phyloP scores from a whole-genome alignment of 2,888 invertebrate genomes.

The Eilema caniola region DNA sequence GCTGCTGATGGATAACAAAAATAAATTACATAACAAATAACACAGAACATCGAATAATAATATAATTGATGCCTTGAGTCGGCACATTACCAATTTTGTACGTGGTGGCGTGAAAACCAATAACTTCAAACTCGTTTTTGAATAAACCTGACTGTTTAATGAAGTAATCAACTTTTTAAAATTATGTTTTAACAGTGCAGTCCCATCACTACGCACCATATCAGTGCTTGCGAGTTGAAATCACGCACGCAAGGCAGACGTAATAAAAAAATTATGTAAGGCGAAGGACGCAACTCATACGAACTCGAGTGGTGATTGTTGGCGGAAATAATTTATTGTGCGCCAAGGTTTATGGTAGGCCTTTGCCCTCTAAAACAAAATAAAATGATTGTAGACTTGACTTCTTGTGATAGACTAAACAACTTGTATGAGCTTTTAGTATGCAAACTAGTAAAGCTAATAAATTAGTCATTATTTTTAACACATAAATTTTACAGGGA shows the following conservation, averaged over 20 bases:
- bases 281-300: constrained; percentile 40
- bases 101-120: constrained; percentile 13
- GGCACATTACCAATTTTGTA: constrained; percentile 6
- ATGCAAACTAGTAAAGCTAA: background rate
- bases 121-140: constrained; percentile 18
- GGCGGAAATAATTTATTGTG: constrained; percentile 40
- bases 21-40: constrained; percentile 12
- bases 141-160: constrained; percentile 38
- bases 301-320: constrained; percentile 38
- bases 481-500: background rate
- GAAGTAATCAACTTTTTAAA: constrained; percentile 35
- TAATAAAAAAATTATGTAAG: constrained; percentile 54
- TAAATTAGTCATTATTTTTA: background rate
- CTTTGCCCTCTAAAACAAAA: background rate
- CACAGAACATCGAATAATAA: constrained; percentile 7
- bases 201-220: constrained; percentile 48
- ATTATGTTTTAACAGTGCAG: constrained; percentile 26
- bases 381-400: background rate
- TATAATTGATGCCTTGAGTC: background rate
- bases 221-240: constrained; percentile 46
- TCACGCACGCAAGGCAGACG: constrained; percentile 50
- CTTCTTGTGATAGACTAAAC: background rate
- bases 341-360: constrained; percentile 3
- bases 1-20: background rate
- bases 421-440: background rate